Percentiles rank a stretch among this genome's conserved stretches.
Conservation (phyloP, 2,113 vertebrate species). For the Salvelinus alpinus region DNA sequence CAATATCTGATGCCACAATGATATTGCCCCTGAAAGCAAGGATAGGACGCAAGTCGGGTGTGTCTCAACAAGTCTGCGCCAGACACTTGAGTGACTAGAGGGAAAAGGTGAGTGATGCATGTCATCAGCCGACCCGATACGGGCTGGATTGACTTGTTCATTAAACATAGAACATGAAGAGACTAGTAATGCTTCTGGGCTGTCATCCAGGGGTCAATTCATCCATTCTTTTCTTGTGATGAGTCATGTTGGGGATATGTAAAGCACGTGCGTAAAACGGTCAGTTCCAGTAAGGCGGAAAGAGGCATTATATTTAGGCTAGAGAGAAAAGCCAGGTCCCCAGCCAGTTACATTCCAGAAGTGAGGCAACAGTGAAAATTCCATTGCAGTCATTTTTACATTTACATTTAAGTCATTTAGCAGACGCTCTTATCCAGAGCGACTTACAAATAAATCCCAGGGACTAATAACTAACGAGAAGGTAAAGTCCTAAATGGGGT, state of each 20-base stretch:
- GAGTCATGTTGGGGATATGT: conserved; percentile 69
- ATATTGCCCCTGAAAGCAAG: no score
- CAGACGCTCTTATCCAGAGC: no score
- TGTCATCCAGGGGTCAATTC: background rate
- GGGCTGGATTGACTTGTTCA: background rate
- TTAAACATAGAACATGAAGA: background rate
- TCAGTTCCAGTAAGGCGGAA: conserved; percentile 73
- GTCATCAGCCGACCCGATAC: no score
- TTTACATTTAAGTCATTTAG: no score
- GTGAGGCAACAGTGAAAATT: conserved; percentile 35
- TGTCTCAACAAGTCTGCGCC: no score
- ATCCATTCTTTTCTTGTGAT: conserved; percentile 47
- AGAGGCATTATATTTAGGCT: conserved; percentile 32
- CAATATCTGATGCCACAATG: no score
- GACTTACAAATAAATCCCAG: conserved; percentile 34
- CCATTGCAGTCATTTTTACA: conserved; percentile 52
- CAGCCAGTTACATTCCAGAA: conserved; percentile 43
- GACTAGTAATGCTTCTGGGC: background rate
- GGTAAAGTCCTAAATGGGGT: background rate
- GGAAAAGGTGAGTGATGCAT: no score
- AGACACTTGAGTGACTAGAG: no score
- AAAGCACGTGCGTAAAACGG: conserved; percentile 53
- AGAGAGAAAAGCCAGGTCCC: conserved; percentile 1
- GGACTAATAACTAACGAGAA: conserved; percentile 43
- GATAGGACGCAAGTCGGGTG: no score